These are phyloP conservation scores for Isichthys henryi DNA, from an alignment of 2,113 vertebrate genomes.

Conservation along the genomic window DNA sequence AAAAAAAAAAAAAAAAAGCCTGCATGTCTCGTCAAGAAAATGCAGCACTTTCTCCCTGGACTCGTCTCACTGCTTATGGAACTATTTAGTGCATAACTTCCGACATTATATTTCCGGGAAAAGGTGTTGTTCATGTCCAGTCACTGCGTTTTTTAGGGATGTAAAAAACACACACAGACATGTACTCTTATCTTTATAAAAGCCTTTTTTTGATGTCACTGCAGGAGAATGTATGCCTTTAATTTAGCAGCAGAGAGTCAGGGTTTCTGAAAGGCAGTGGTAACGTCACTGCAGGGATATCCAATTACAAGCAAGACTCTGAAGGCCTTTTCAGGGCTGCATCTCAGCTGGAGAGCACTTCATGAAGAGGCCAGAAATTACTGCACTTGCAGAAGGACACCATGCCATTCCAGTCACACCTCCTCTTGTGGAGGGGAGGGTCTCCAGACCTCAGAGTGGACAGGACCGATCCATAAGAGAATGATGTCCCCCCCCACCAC, in stretches of 20 bases:
- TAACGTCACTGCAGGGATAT: not conserved
- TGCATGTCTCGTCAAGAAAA: not conserved
- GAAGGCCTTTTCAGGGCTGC: not conserved
- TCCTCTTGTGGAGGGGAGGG: not conserved
- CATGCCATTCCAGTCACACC: not conserved
- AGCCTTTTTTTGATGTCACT: not conserved
- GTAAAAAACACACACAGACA: not conserved
- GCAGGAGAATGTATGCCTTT: not conserved
- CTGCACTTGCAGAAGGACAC: not conserved
- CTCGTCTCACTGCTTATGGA: not conserved
- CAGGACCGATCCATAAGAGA: not conserved
- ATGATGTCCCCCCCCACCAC: not conserved
- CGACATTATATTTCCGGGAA: not conserved
- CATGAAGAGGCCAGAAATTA: not conserved
- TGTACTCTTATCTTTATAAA: not conserved
- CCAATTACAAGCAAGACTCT: not conserved
- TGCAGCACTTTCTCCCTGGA: not conserved
- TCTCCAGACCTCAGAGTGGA: not conserved
- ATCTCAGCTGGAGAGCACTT: not conserved
- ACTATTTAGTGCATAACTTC: not conserved
- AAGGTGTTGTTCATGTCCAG: not conserved
- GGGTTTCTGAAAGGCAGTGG: not conserved
- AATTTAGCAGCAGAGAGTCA: not conserved
- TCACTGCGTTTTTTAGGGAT: not conserved
- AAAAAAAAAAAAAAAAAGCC: too few species aligned